phyloP scores from a whole-genome alignment of 2,113 vertebrate species.

The Tachycineta bicolor region DNA sequence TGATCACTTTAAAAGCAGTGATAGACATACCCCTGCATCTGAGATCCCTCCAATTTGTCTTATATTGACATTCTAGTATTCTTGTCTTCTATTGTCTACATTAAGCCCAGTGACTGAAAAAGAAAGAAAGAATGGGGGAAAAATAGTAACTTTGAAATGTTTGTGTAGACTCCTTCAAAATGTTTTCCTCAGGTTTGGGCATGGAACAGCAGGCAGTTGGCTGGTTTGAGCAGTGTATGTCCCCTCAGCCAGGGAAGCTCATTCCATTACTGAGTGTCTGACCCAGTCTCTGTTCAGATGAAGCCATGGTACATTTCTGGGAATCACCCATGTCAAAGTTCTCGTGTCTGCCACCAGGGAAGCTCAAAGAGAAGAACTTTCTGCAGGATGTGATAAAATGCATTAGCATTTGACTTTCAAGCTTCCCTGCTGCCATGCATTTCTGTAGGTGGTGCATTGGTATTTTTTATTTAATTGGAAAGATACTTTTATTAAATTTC shows the following conservation, averaged over 20 bases:
- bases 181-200: not conserved
- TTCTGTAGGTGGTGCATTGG: not conserved
- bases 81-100: not conserved
- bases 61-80: not conserved
- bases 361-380: not conserved
- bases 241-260: not conserved
- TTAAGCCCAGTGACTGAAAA: not conserved
- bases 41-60: not conserved
- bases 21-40: not conserved
- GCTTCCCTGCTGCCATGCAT: fast-evolving
- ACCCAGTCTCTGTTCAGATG: not conserved
- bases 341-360: not conserved
- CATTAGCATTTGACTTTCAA: not conserved
- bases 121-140: not conserved
- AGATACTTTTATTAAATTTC: not conserved
- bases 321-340: not conserved
- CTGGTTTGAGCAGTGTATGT: not conserved
- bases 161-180: not conserved
- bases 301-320: not conserved
- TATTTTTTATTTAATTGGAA: not conserved
- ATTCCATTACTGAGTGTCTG: not conserved
- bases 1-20: not conserved
- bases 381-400: not conserved
- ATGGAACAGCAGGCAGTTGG: not conserved
- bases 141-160: not conserved